phyloP scores from a whole-genome alignment of 1,140 invertebrate species.

The Hormaphis cornu region DNA sequence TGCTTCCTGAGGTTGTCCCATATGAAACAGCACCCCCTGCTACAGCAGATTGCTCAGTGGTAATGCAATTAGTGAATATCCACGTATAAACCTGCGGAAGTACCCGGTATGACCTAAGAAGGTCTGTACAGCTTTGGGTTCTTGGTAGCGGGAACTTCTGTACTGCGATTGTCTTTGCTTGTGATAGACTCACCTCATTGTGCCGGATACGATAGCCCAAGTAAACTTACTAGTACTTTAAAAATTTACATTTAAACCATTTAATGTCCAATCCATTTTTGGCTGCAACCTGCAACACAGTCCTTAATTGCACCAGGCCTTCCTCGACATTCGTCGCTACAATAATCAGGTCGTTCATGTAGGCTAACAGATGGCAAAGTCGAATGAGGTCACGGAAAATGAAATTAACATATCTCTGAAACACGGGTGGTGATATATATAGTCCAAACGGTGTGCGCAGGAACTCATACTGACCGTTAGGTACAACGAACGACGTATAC shows the following conservation, averaged over 20 bases:
- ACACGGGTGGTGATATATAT: conserved; percentile 43
- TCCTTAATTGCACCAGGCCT: background rate
- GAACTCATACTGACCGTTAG: conserved; percentile 43
- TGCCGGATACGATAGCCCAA: background rate
- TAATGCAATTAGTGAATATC: conserved; percentile 37
- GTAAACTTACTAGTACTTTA: background rate
- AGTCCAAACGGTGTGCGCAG: conserved; percentile 44
- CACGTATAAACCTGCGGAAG: conserved; percentile 37
- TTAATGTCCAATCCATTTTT: background rate
- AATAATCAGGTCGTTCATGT: conserved; percentile 6
- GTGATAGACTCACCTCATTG: background rate
- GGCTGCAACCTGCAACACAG: background rate
- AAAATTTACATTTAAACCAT: background rate
- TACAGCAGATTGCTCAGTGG: conserved; percentile 35
- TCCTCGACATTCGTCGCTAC: background rate
- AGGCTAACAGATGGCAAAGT: background rate
- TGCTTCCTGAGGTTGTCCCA: conserved; percentile 14
- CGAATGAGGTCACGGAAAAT: conserved; percentile 38
- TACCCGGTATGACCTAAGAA: conserved; percentile 39
- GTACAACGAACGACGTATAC: conserved; percentile 44
- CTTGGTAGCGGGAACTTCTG: background rate
- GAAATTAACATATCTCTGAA: conserved; percentile 42
- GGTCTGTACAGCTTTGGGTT: conserved; percentile 25
- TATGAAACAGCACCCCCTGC: background rate
- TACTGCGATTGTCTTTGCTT: background rate